Evolutionary conservation across 2,888 invertebrate species (phyloP).

Genomic region (Apocheima hispidaria): DNA sequence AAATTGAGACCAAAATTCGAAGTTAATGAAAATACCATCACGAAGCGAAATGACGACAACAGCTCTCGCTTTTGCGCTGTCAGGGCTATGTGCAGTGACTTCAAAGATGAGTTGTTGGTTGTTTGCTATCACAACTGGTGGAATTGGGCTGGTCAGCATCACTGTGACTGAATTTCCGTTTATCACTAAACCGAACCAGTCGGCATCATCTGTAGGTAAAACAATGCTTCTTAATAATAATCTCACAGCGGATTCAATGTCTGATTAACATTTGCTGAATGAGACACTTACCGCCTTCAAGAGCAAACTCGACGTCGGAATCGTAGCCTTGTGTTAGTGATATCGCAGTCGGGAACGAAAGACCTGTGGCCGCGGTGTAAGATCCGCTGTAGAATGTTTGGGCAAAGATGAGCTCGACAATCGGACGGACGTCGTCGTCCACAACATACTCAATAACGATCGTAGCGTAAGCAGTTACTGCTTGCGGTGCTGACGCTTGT

Average conservation of each 20-base stretch:
- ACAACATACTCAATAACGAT: constrained; percentile 26
- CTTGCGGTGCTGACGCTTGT: constrained; percentile 27
- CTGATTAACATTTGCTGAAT: too few species aligned
- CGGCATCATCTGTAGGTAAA: constrained; percentile 31
- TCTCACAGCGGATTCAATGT: too few species aligned
- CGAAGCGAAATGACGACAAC: constrained; percentile 39
- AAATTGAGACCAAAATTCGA: too few species aligned
- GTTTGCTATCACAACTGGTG: constrained; percentile 47
- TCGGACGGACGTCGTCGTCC: constrained; percentile 8
- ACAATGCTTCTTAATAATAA: background rate
- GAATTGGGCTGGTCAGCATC: constrained; percentile 42
- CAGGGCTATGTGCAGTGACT: constrained; percentile 41
- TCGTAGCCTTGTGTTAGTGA: constrained; percentile 47
- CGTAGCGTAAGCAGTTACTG: constrained; percentile 30
- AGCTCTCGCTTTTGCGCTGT: constrained; percentile 34
- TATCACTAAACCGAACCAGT: constrained; percentile 5
- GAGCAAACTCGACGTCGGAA: constrained; percentile 46
- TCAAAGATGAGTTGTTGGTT: constrained; percentile 50
- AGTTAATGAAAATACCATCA: constrained; percentile 31
- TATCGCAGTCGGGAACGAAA: constrained; percentile 43
- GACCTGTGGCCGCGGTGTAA: constrained; percentile 40
- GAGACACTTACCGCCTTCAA: constrained; percentile 51
- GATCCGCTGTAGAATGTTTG: constrained; percentile 51
- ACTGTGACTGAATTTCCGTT: constrained; percentile 42
- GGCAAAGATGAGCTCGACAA: constrained; percentile 47